phyloP scores from a whole-genome alignment of 2,888 invertebrate genomes.

The Mamestra brassicae region DNA sequence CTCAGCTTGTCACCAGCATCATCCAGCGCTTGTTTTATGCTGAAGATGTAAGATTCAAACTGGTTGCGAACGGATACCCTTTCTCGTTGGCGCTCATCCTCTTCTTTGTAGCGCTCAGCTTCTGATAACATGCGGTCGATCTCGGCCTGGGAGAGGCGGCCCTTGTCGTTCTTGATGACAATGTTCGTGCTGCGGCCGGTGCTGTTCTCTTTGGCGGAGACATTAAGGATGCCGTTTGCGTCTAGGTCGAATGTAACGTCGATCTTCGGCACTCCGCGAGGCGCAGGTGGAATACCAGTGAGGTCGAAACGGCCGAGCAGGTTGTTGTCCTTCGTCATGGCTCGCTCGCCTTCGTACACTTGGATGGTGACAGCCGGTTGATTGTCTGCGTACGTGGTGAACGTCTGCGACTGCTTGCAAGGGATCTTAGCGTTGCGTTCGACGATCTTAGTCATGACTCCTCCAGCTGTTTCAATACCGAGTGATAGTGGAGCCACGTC shows the following conservation, averaged over 20 bases:
- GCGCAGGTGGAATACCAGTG: conserved; percentile 93
- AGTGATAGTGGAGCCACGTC: conserved; percentile 92
- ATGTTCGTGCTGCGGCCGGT: conserved; percentile 94
- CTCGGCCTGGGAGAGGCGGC: conserved; percentile 94
- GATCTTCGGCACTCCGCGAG: conserved; percentile 93
- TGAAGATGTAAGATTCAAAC: conserved; percentile 93
- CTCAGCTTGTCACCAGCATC: conserved; percentile 92
- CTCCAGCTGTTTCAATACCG: conserved; percentile 95
- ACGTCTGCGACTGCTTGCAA: conserved; percentile 93
- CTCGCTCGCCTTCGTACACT: conserved; percentile 94
- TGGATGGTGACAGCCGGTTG: conserved; percentile 94
- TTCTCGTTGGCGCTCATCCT: conserved; percentile 93
- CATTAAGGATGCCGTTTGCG: conserved; percentile 95
- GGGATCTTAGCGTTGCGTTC: conserved; percentile 94
- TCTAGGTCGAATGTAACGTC: conserved; percentile 94
- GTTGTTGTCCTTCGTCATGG: conserved; percentile 95
- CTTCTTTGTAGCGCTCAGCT: conserved; percentile 94
- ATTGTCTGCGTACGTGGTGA: conserved; percentile 95
- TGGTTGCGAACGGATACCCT: conserved; percentile 93
- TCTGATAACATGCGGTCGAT: conserved; percentile 95
- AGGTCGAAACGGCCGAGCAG: conserved; percentile 92
- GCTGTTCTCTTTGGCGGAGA: conserved; percentile 94
- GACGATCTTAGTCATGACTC: conserved; percentile 94
- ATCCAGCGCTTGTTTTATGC: conserved; percentile 93
- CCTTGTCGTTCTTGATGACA: conserved; percentile 96